Evolutionary conservation across 2,888 invertebrate species (phyloP).

Genomic region (Drosophila niveifrons): DNA sequence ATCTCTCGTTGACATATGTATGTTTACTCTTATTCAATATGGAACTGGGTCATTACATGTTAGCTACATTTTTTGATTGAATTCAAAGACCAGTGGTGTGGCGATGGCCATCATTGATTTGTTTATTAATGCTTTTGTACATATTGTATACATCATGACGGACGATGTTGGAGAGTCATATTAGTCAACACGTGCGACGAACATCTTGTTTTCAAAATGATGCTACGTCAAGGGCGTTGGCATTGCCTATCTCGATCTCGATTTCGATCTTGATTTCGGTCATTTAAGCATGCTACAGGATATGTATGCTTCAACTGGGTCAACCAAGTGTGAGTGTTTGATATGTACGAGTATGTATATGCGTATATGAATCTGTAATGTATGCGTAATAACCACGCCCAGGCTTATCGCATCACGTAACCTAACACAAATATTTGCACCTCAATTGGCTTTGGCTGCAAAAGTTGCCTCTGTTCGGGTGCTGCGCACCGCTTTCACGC

Average conservation of each 20-base stretch:
- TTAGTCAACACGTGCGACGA: slow-evolving; percentile 55
- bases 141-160: slow-evolving; percentile 37
- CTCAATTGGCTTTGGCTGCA: slow-evolving; percentile 48
- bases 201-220: not conserved
- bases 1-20: slow-evolving; percentile 61
- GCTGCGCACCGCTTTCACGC: slow-evolving; percentile 21
- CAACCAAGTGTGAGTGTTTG: slow-evolving; percentile 25
- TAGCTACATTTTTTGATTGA: slow-evolving; percentile 62
- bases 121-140: slow-evolving; percentile 21
- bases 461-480: slow-evolving; percentile 54
- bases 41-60: slow-evolving; percentile 72
- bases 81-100: slow-evolving; percentile 24
- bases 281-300: slow-evolving; percentile 33
- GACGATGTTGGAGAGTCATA: slow-evolving; percentile 57
- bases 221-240: slow-evolving; percentile 58
- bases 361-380: no score
- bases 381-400: slow-evolving; percentile 60
- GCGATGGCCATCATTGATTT: slow-evolving; percentile 57
- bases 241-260: not conserved
- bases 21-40: slow-evolving; percentile 61
- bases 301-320: slow-evolving; percentile 46
- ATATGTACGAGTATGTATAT: not conserved
- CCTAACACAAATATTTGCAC: slow-evolving; percentile 62
- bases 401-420: slow-evolving; percentile 41
- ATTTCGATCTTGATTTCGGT: slow-evolving; percentile 6